phyloP scores from a whole-genome alignment of 2,888 invertebrate genomes.

The Schizaphis graminum region DNA sequence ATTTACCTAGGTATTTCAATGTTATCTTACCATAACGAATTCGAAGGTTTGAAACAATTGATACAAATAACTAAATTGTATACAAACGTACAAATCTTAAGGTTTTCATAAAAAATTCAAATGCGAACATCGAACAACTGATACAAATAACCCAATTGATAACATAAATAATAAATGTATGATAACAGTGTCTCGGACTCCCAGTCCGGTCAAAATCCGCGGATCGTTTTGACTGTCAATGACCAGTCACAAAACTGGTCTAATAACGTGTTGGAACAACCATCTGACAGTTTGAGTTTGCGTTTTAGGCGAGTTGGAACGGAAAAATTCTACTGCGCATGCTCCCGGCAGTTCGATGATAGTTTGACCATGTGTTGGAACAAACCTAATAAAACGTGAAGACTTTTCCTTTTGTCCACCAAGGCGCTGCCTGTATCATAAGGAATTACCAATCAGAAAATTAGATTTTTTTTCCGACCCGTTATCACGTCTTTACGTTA shows the following conservation, averaged over 20 bases:
- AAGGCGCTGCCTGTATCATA: no score
- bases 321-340: slow-evolving; percentile 30
- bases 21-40: no score
- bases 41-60: no score
- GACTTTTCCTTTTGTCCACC: no score
- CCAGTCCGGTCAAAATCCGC: neutral
- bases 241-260: neutral
- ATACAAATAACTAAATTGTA: no score
- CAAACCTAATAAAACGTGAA: neutral
- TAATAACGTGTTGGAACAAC: slow-evolving; percentile 7
- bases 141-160: neutral
- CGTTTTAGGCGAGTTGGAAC: neutral
- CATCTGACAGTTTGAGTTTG: slow-evolving; percentile 19
- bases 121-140: neutral
- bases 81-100: no score
- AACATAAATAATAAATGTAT: neutral
- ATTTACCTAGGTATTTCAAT: no score
- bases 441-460: no score
- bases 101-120: neutral
- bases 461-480: no score
- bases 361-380: slow-evolving; percentile 32
- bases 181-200: neutral
- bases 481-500: no score
- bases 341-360: slow-evolving; percentile 25
- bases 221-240: slow-evolving; percentile 14